Evolutionary conservation across 2,888 invertebrate species (phyloP), one percentile per base, ranked within the genome.

Genomic region (Thumatha senex): DNA sequence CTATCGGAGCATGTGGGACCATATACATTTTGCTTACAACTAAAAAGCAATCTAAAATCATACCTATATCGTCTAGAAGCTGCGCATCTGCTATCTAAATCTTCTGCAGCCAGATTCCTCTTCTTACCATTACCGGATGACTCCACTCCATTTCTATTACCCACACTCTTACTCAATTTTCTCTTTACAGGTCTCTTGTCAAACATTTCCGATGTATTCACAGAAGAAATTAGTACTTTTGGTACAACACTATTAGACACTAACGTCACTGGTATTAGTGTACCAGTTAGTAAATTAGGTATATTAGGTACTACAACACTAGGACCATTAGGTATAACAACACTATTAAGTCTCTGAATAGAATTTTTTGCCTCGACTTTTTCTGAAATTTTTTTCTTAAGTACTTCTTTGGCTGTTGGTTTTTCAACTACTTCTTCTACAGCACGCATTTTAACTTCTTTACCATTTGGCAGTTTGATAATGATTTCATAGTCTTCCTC

Each of bases 391-490:
- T 75, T 73, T 46, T 77, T 79, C 56, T 85, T 90, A 0, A 90
- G 51, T 18, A 79, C 76, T 29, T 86, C 84, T 45, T 83, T 89
- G 0, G 70, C 41, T 54, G 59, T 54, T 0, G 58, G 52, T 41
- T 60, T 69, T 9, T 78, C 70, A 15, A 52, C 45, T 0, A 24
- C 24, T 1, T 83, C 85, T 0, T 85, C 85, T 0, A 82, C 79
- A 0, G 83, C 71, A 48, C 81, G 80, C 80, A 89, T 84, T 54
- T 76, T 78, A 0, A 91, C 81, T 46, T 82, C 76, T 38, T 82
- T 88, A 0, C 88, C 89, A 1, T 73, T 84, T 0, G 90, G 90
- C 0, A 89, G 53, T 66, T 84, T 89, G 0, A 90, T 82, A 1
- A 86, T 80, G 0, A 90, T 88, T 70, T 90, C 89, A 29, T 82